Conservation (phyloP, 2,797 vertebrate genomes). For the Geotria australis region DNA sequence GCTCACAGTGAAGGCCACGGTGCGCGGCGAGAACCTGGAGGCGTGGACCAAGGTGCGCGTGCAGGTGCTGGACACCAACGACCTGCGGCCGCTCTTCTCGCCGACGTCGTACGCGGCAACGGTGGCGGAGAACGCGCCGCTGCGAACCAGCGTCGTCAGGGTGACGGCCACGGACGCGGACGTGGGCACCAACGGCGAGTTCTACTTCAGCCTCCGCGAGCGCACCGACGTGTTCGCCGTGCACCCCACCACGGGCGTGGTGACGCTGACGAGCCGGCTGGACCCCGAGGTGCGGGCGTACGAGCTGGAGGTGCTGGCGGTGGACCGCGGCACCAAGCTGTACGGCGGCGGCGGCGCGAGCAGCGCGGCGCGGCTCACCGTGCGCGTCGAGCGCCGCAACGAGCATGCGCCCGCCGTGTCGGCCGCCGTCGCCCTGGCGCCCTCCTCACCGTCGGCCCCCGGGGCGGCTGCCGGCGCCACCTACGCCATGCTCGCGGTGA, state of each 20-base stretch:
- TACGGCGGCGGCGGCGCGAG: slow-evolving; percentile 90
- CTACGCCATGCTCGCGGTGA: slow-evolving; percentile 38
- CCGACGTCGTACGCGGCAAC: slow-evolving; percentile 90
- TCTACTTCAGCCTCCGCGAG: slow-evolving; percentile 93
- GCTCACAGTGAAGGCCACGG: slow-evolving; percentile 62
- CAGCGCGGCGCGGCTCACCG: slow-evolving; percentile 81
- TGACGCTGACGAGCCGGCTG: slow-evolving; percentile 57
- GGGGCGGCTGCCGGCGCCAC: slow-evolving; percentile 30
- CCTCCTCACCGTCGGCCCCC: slow-evolving; percentile 20
- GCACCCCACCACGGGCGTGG: slow-evolving; percentile 76
- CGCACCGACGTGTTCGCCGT: slow-evolving; percentile 72
- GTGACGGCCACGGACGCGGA: slow-evolving; percentile 91
- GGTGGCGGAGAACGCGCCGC: slow-evolving; percentile 60
- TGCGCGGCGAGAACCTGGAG: slow-evolving; percentile 63
- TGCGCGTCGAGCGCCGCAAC: slow-evolving; percentile 68
- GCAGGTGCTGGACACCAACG: slow-evolving; percentile 92
- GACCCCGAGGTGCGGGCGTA: slow-evolving; percentile 55
- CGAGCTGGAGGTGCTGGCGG: slow-evolving; percentile 65
- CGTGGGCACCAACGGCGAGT: slow-evolving; percentile 87
- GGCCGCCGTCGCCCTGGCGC: slow-evolving; percentile 9
- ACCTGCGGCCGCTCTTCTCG: slow-evolving; percentile 76
- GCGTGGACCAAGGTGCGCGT: slow-evolving; percentile 79
- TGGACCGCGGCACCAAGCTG: slow-evolving; percentile 89
- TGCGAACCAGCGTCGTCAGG: slow-evolving; percentile 86
- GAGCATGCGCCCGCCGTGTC: slow-evolving; percentile 41